Evolutionary conservation across 1,140 invertebrate genomes (phyloP).

Genomic region (Saxidomus purpurata): DNA sequence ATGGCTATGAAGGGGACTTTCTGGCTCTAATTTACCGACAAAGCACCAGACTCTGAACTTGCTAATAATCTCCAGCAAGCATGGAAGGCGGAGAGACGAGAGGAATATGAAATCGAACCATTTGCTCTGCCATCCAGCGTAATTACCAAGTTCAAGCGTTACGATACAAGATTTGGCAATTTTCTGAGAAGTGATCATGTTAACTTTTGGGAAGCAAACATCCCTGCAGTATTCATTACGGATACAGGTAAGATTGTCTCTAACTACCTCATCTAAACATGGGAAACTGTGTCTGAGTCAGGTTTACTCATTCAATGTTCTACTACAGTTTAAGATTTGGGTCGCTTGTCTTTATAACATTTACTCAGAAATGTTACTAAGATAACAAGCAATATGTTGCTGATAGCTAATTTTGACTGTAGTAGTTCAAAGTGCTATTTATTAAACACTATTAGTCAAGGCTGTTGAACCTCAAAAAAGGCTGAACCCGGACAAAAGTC

Average conservation of each 20-base stretch:
- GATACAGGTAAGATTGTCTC: conserved; percentile 49
- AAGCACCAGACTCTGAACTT: neutral
- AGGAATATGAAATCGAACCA: conserved; percentile 22
- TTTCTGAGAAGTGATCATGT: conserved; percentile 55
- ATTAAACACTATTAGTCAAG: too few species aligned
- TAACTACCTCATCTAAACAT: too few species aligned
- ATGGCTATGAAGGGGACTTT: conserved; percentile 26
- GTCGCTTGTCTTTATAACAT: too few species aligned
- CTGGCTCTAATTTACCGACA: conserved; percentile 2
- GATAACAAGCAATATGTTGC: too few species aligned
- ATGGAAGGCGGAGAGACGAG: neutral
- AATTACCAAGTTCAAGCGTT: neutral
- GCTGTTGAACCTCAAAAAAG: too few species aligned
- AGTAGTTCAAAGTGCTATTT: too few species aligned
- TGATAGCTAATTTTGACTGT: too few species aligned
- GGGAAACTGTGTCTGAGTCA: too few species aligned
- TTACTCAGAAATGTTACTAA: too few species aligned
- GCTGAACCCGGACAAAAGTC: too few species aligned
- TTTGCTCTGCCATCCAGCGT: neutral
- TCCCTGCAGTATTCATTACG: conserved; percentile 60
- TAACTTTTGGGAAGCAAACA: conserved; percentile 34
- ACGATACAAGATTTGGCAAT: neutral
- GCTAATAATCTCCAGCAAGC: neutral
- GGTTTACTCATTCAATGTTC: too few species aligned
- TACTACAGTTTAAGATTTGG: too few species aligned